phyloP scores from a whole-genome alignment of 1,140 invertebrate genomes.

The Euwallacea similis region DNA sequence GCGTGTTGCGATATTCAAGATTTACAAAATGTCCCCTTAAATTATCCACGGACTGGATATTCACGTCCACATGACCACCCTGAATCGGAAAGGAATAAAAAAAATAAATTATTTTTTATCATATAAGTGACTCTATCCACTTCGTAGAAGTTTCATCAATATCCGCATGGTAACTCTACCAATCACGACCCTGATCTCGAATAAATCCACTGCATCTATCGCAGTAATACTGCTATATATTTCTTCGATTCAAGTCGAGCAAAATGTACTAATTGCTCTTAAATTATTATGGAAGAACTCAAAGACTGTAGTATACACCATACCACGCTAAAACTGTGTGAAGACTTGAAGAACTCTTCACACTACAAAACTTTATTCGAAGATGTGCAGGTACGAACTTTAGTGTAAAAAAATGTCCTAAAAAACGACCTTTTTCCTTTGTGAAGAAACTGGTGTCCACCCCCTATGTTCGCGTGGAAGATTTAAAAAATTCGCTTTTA shows the following conservation, averaged over 20 bases:
- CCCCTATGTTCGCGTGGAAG: conserved; percentile 68
- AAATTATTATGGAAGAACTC: conserved; percentile 55
- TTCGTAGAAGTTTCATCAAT: neutral
- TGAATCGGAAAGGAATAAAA: too few species aligned
- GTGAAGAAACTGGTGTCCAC: conserved; percentile 73
- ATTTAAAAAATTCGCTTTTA: conserved; percentile 75
- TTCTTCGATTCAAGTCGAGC: too few species aligned
- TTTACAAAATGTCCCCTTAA: too few species aligned
- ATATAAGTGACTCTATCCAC: too few species aligned
- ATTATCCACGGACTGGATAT: too few species aligned
- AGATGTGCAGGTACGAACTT: conserved; percentile 61
- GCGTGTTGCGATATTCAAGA: too few species aligned
- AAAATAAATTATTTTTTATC: too few species aligned
- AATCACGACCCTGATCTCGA: neutral
- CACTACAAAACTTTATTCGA: conserved; percentile 66
- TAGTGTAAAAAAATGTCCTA: neutral
- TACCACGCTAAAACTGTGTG: conserved; percentile 64
- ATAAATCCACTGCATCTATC: neutral
- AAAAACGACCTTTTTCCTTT: neutral
- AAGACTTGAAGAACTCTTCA: conserved; percentile 64
- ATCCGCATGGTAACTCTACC: neutral
- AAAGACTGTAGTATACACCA: conserved; percentile 63
- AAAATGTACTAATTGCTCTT: too few species aligned
- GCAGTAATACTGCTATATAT: too few species aligned
- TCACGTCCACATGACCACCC: too few species aligned